phyloP scores from a whole-genome alignment of 2,113 vertebrate genomes.

The Ploceus nigricollis region DNA sequence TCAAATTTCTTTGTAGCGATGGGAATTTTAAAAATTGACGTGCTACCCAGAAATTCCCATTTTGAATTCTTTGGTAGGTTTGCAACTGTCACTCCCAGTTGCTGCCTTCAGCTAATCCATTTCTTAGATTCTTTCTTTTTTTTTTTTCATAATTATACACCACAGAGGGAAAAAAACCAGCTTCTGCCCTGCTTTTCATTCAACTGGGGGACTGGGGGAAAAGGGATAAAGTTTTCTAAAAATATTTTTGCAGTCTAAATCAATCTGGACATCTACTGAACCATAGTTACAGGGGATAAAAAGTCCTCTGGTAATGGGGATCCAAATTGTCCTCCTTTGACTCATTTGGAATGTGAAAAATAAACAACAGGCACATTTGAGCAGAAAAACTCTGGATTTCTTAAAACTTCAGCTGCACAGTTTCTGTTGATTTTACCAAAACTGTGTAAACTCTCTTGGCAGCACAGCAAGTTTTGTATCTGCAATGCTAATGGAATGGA shows the following conservation, averaged over 20 bases:
- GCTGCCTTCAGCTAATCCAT: not conserved
- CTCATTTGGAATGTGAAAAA: not conserved
- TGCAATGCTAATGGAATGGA: not conserved
- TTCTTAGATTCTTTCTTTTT: not conserved
- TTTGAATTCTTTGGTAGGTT: not conserved
- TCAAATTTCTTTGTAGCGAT: not conserved
- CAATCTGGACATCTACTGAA: not conserved
- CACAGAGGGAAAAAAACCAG: fast-evolving
- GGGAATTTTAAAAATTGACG: not conserved
- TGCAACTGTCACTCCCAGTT: not conserved
- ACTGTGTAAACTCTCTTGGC: not conserved
- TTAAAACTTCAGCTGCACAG: not conserved
- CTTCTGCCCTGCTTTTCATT: not conserved
- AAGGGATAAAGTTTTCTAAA: not conserved
- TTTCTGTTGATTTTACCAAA: not conserved
- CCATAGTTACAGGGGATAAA: not conserved
- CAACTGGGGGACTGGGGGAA: not conserved
- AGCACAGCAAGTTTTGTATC: not conserved
- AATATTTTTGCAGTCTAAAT: not conserved
- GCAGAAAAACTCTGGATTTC: not conserved
- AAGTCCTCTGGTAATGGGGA: not conserved
- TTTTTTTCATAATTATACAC: not conserved
- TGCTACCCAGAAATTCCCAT: not conserved
- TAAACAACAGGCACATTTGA: not conserved
- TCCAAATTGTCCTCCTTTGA: not conserved